Percentiles rank a stretch among this genome's conserved stretches.
Conservation (phyloP, 2,888 invertebrate genomes). For the Allolobophora icterica region DNA sequence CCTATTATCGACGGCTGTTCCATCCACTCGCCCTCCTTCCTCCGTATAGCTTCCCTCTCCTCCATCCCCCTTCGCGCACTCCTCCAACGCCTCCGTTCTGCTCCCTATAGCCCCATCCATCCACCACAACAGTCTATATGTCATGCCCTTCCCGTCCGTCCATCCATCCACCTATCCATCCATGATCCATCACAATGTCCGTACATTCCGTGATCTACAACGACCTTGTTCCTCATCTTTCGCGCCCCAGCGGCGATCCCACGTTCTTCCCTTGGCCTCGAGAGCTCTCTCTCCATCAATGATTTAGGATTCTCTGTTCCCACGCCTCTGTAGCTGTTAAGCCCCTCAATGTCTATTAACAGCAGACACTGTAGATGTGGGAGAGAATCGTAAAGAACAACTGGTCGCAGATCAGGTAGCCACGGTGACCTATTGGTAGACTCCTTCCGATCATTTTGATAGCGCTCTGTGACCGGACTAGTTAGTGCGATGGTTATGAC, state of each 20-base stretch:
- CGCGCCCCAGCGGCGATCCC: not conserved
- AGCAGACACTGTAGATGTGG: not conserved
- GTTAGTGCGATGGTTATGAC: too few species aligned
- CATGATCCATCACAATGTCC: not conserved
- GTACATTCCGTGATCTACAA: not conserved
- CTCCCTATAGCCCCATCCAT: not conserved
- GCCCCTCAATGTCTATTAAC: not conserved
- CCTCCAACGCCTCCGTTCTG: not conserved
- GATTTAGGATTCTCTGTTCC: not conserved
- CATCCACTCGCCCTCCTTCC: too few species aligned
- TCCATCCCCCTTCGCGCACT: too few species aligned
- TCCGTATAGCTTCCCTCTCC: too few species aligned
- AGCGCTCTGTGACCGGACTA: too few species aligned
- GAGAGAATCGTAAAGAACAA: not conserved
- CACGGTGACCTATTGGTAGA: too few species aligned
- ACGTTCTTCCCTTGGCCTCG: not conserved
- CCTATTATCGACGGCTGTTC: too few species aligned
- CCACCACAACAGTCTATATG: not conserved
- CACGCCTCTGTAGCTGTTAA: not conserved
- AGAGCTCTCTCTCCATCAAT: not conserved
- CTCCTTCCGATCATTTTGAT: not conserved
- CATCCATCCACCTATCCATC: too few species aligned
- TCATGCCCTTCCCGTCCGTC: not conserved
- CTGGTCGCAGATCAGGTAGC: not conserved
- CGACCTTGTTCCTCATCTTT: slow-evolving; percentile 1